Base-by-base conservation (phyloP, 37 sponge, comb jelly and placozoan species). In the Oopsacas minuta region DNA sequence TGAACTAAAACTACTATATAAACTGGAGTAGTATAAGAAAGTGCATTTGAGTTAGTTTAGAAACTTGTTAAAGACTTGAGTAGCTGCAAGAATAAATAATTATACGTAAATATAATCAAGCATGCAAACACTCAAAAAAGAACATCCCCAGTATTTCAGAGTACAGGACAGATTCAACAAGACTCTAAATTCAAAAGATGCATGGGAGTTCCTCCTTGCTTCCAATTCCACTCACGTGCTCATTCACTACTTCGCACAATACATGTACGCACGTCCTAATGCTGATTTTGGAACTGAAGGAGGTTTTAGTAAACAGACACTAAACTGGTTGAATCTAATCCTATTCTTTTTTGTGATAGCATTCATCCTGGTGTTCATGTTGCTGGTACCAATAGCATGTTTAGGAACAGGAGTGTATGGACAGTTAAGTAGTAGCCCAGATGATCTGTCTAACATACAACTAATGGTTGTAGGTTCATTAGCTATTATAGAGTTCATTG, bases 171-270 rank as follows among this genome's bases (percentile, higher is more conserved):
- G 22, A 34, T n/a, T 61, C 1, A 61, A 61, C 32, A 61, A n/a
- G 30, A n/a, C 5, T n/a, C 20, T 61, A 12, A 3, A 5, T 61
- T 61, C 75, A 61, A n/a, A 61, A 25, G 30, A 61, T 61, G 28
- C 28, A 3, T n/a, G 20, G 20, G 30, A 61, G 20, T 10, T 10
- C 20, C 28, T 61, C 28, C 5, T 61, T 3, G 20, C 32, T 34
- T 32, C 30, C 28, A 61, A 61, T 34, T 61, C 75, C 28, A 61
- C 75, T 12, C 75, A 61, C 30, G 75, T 61, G 28, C 75, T 61
- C 75, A 61, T 61, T n/a, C 75, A 61, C 75, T 61, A 61, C 75
- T 61, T 25, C 30, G 75, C 75, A 7, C 75, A 61, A 12, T 61
- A 61, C 30, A 25, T 61, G 75, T 61, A 61, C 75, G 75, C 75